Conservation (phyloP, 2,888 invertebrate genomes). For the Heliconius hortense region DNA sequence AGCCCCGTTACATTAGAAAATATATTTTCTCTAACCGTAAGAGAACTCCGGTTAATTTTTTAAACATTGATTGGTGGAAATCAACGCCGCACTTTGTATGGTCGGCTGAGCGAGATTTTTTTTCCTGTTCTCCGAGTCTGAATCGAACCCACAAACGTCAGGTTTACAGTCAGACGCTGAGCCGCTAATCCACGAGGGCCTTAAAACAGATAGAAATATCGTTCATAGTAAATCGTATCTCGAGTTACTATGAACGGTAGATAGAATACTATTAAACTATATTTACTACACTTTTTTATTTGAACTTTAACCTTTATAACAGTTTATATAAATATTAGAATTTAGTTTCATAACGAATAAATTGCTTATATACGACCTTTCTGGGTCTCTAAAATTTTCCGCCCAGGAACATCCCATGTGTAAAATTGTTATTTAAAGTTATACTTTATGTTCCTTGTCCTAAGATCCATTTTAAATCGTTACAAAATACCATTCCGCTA, state of each 20-base stretch:
- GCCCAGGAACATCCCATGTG: slow-evolving; percentile 1
- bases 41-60: too few relatives aligned
- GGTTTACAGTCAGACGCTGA: too few relatives aligned
- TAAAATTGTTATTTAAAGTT: background rate
- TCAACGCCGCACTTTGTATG: background rate
- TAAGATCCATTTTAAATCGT: slow-evolving; percentile 1
- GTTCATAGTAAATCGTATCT: too few relatives aligned
- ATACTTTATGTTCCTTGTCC: background rate
- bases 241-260: too few relatives aligned
- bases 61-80: too few relatives aligned
- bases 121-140: too few relatives aligned
- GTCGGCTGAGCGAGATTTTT: background rate
- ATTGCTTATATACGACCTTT: slow-evolving; percentile 21
- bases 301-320: background rate
- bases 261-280: too few relatives aligned
- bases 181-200: too few relatives aligned
- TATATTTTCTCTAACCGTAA: too few relatives aligned
- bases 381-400: slow-evolving; percentile 19
- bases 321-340: slow-evolving; percentile 18
- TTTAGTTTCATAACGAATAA: slow-evolving; percentile 9
- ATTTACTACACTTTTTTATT: background rate
- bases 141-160: too few relatives aligned
- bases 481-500: background rate
- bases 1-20: too few relatives aligned
- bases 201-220: too few relatives aligned